Conservation (phyloP, 2,888 invertebrate genomes). For the Perdita meconis region DNA sequence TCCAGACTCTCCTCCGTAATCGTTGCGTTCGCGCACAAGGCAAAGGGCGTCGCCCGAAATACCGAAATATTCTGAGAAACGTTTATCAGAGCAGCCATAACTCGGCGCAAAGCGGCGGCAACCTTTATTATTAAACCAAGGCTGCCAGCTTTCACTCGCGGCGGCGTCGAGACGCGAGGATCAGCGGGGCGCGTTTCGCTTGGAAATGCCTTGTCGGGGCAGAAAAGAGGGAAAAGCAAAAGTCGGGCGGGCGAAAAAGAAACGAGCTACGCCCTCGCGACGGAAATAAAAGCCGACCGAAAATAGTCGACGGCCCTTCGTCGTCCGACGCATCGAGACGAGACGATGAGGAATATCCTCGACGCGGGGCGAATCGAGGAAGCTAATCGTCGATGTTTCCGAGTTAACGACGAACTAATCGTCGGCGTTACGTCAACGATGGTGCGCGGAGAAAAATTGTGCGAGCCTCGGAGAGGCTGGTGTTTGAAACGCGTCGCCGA, state of each 20-base stretch:
- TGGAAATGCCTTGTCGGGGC: slow-evolving; percentile 14
- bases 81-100: slow-evolving; percentile 41
- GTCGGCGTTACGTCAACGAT: neutral
- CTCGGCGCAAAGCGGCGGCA: slow-evolving; percentile 67
- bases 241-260: neutral
- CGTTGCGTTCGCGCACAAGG: too few species aligned
- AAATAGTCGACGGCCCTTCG: slow-evolving; percentile 21
- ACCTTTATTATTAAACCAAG: slow-evolving; percentile 82
- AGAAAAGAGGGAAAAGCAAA: neutral
- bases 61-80: neutral
- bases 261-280: neutral
- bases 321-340: neutral
- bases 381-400: neutral
- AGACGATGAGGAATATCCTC: neutral
- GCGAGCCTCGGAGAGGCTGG: neutral
- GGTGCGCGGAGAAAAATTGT: neutral
- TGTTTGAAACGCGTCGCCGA: neutral
- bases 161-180: slow-evolving; percentile 60
- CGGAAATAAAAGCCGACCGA: slow-evolving; percentile 30
- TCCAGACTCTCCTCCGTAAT: too few species aligned
- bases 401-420: neutral
- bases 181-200: slow-evolving; percentile 26
- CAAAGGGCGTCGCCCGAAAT: too few species aligned
- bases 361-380: neutral
- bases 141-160: slow-evolving; percentile 79